Base-by-base conservation (phyloP, 2,888 invertebrate genomes). In the Stenchaetothrips biformis region DNA sequence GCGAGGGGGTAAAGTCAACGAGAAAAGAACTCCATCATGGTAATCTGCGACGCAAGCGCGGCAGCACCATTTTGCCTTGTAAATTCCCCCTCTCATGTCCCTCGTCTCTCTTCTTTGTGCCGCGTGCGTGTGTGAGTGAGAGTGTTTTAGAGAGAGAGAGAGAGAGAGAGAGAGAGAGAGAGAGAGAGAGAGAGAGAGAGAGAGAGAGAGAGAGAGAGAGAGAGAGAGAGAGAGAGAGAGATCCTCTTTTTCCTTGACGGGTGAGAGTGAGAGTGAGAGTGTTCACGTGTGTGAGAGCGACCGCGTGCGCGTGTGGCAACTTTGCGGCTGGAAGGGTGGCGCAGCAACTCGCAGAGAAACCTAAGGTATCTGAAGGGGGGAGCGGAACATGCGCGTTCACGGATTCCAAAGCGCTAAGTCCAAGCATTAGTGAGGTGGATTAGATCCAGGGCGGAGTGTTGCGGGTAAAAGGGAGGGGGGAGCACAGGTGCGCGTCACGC, bases 11-110 rank as follows among this genome's bases (percentile, higher is more conserved):
- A 74, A 74, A 74, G 67, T 74, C 67, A 74, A 74, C 67, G 67
- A 74, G 67, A 74, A 74, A 74, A 74, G 67, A 74, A 74, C 25
- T 74, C 67, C 67, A 74, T 74, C 67, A 74, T 74, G 67, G 67
- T 74, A 74, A 74, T 74, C 67, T 74, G 67, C 67, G 25, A 25
- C 67, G 25, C 59, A 59, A 59, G 59, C 11, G 67, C 21, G 67
- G 67, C 67, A 25, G 21, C 21, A 74, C 25, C 67, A 74, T 74
- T 74, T 74, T 74, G 67, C 67, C 67, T 74, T 74, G 67, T 74
- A 74, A 74, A 74, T 74, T 74, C 67, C 37, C 37, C 37, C 37
- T 37, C 37, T 37, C 37, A 37, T 37, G 37, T 37, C 37, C 37
- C 37, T 37, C 37, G 37, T 37, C 37, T 37, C 37, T 37, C 37